Conservation (phyloP, 2,797 vertebrate species). For the Nasua narica region DNA sequence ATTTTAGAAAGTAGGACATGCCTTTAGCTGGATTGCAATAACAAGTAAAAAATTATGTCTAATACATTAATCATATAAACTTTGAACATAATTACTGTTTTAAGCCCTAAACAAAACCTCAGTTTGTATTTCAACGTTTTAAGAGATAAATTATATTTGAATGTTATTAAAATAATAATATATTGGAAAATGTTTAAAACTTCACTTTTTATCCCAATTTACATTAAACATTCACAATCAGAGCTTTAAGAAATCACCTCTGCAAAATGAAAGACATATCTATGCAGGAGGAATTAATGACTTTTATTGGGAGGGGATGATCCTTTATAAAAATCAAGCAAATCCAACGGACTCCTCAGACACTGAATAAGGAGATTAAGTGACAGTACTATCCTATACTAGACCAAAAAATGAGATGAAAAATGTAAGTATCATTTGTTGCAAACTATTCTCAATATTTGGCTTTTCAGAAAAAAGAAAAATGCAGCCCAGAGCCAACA, state of each 20-base stretch:
- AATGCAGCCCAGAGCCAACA: constrained; percentile 41
- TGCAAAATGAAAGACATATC: neutral
- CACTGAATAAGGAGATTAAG: neutral
- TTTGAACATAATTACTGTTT: neutral
- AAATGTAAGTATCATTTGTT: constrained; percentile 50
- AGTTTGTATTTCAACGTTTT: neutral
- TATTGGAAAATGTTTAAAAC: neutral
- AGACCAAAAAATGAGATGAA: constrained; percentile 40
- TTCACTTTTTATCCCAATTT: neutral
- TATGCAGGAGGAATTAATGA: neutral
- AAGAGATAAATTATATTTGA: neutral
- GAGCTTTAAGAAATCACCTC: constrained; percentile 9
- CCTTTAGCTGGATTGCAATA: neutral
- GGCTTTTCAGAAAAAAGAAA: constrained; percentile 63
- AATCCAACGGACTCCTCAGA: neutral
- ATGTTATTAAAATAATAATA: neutral
- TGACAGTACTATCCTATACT: neutral
- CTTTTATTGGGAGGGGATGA: neutral
- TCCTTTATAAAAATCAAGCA: neutral
- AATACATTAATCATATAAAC: neutral
- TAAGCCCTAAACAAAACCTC: constrained; percentile 5
- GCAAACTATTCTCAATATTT: constrained; percentile 64
- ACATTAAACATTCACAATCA: neutral
- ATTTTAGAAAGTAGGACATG: constrained; percentile 24
- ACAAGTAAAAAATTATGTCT: neutral